Evolutionary conservation across 1,140 invertebrate genomes (phyloP), one percentile per base, ranked within the genome.

Genomic region (Hyposmocoma kahamanoa): DNA sequence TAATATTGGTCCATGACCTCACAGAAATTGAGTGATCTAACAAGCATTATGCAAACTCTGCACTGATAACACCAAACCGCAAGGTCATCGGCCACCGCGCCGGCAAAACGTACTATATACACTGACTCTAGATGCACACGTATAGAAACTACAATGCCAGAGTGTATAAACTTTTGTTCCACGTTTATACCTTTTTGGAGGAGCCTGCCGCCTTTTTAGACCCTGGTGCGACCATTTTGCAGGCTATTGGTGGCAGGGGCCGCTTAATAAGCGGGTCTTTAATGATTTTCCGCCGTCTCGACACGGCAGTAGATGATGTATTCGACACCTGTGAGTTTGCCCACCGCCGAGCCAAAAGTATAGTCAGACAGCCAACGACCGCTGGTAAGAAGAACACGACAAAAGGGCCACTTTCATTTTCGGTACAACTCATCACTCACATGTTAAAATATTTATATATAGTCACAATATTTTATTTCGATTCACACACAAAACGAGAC

Each of bases 361-460:
- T 77, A 47, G 82, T 86, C 74, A 87, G 59, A 59, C 80, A 83
- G 63, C 82, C 85, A 61, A 84, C 74, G 58, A 84, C 71, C 55
- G 83, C 83, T 62, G 85, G 82, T 74, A 87, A 62, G 71, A 86
- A 83, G 76, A 85, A 84, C 69, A 85, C 78, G 74, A 87, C 82
- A 81, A 87, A 84, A 73, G 83, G 75, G 59, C 83, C 77, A 80
- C 82, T 84, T 72, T 87, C 84, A 84, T 84, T 84, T 82, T 87
- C 82, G 67, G 74, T 82, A 84, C 83, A 85, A 85, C 83, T 87
- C 85, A 87, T 87, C 81, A 85, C 84, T 85, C 68, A 85, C 84
- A 87, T 87, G 81, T 67, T 71, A 68, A 59, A 71, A 60, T 62
- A 39, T 56, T 62, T 59, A 63, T 71, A 76, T 73, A 68, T 64